These are phyloP conservation scores for Entosphenus tridentatus DNA, from an alignment of 2,113 vertebrate genomes.

Conservation along the genomic window DNA sequence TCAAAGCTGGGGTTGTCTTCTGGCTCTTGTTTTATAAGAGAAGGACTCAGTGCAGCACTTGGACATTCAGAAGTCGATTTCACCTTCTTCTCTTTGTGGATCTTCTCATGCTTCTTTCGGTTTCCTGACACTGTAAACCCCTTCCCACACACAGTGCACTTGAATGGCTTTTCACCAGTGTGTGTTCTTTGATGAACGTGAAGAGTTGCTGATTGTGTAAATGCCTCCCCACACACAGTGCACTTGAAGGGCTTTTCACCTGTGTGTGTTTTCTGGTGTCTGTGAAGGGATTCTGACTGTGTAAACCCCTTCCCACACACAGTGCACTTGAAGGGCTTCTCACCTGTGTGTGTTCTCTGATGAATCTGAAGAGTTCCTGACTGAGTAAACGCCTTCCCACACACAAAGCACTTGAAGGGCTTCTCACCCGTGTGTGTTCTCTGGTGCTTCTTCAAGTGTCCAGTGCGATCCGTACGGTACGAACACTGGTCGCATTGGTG, in stretches of 20 bases:
- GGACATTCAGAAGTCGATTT: too few species aligned
- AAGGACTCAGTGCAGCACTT: too few species aligned
- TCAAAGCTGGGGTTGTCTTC: too few species aligned
- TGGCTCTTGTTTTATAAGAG: too few species aligned
- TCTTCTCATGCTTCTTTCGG: background rate
- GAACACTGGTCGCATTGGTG: background rate
- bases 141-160: background rate
- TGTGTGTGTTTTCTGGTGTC: background rate
- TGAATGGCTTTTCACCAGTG: background rate
- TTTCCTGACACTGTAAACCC: background rate
- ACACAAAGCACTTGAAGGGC: conserved; percentile 4
- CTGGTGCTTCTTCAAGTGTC: background rate
- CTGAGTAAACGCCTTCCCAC: background rate
- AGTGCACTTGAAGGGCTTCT: conserved; percentile 2
- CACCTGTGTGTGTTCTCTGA: conserved; percentile 1
- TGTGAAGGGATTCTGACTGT: background rate
- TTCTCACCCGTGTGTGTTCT: conserved; percentile 3
- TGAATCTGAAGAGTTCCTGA: background rate
- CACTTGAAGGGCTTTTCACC: conserved; percentile 1
- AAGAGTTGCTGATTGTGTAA: background rate
- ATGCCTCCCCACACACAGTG: background rate
- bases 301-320: background rate
- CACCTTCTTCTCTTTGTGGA: background rate
- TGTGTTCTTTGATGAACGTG: background rate
- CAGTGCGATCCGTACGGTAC: background rate